phyloP scores from a whole-genome alignment of 2,888 invertebrate genomes.

The Cryptophagus acutangulus region DNA sequence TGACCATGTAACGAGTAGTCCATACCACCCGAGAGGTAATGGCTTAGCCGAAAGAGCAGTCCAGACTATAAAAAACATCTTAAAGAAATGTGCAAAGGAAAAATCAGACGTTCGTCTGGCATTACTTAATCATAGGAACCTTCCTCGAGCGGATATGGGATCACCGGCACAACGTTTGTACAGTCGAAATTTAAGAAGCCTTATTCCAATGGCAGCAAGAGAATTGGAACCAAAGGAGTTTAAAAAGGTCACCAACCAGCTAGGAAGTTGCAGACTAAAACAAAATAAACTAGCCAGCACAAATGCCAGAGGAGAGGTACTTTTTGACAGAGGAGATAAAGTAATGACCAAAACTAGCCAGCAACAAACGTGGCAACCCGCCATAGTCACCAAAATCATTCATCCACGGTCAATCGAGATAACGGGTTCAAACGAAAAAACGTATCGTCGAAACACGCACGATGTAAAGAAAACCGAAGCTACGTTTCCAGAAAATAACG shows the following conservation, averaged over 20 bases:
- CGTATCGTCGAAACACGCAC: background rate
- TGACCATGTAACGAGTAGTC: background rate
- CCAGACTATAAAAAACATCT: conserved; percentile 20
- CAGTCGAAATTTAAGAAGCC: background rate
- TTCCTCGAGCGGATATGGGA: background rate
- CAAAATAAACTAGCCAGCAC: background rate
- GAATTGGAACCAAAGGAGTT: background rate
- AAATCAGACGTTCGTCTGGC: conserved; percentile 14
- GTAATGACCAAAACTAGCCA: background rate
- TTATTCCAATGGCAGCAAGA: background rate
- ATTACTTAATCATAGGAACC: conserved; percentile 9
- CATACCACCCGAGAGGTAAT: conserved; percentile 16
- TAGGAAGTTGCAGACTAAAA: background rate
- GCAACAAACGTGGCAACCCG: background rate
- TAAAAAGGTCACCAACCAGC: background rate
- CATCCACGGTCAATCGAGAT: background rate
- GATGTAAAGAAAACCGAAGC: conserved; percentile 2
- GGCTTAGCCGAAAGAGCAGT: conserved; percentile 24
- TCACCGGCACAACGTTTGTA: conserved; percentile 1
- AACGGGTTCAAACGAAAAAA: background rate
- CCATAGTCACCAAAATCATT: background rate
- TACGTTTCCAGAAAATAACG: background rate
- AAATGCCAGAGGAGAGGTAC: background rate
- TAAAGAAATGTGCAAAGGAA: conserved; percentile 13
- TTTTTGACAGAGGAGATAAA: background rate